These are phyloP conservation scores for Ephydatia muelleri DNA, from an alignment of 37 sponge, comb jelly and placozoan species.

Conservation along the genomic window DNA sequence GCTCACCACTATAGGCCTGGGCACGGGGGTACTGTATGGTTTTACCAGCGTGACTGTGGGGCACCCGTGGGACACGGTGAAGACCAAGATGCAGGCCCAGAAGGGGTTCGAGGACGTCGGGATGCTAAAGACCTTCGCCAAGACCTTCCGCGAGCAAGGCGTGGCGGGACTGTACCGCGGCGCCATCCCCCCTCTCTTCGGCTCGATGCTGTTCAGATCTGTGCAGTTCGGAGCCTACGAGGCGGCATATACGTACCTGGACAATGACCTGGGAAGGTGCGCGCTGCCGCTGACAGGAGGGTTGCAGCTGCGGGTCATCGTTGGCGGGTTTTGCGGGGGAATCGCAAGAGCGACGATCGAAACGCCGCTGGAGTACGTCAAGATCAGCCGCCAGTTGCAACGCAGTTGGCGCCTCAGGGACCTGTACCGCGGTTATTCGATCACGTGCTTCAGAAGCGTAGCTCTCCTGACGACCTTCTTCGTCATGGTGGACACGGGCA, in stretches of 20 bases:
- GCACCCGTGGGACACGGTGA: conserved; percentile 75
- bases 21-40: conserved; percentile 67
- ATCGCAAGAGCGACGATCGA: conserved; percentile 62
- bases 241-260: conserved; percentile 38
- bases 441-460: not conserved
- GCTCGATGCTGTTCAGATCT: conserved; percentile 64
- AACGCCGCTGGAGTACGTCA: conserved; percentile 53
- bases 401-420: conserved; percentile 32
- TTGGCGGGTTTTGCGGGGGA: conserved; percentile 42
- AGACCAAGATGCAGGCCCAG: no score
- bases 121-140: conserved; percentile 28
- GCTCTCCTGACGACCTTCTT: conserved; percentile 23
- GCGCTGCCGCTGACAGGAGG: conserved; percentile 28
- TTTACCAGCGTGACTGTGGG: conserved; percentile 57
- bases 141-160: conserved; percentile 47
- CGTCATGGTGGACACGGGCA: conserved; percentile 37
- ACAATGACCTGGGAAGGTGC: not conserved
- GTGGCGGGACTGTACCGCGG: conserved; percentile 64
- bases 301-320: conserved; percentile 19
- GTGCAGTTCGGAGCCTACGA: conserved; percentile 70
- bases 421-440: no score
- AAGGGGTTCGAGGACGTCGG: no score
- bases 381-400: conserved; percentile 54
- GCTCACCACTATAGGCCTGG: not conserved
- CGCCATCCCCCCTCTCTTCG: conserved; percentile 47